Evolutionary conservation across 1,140 invertebrate genomes (phyloP).

Genomic region (Hormaphis cornu): DNA sequence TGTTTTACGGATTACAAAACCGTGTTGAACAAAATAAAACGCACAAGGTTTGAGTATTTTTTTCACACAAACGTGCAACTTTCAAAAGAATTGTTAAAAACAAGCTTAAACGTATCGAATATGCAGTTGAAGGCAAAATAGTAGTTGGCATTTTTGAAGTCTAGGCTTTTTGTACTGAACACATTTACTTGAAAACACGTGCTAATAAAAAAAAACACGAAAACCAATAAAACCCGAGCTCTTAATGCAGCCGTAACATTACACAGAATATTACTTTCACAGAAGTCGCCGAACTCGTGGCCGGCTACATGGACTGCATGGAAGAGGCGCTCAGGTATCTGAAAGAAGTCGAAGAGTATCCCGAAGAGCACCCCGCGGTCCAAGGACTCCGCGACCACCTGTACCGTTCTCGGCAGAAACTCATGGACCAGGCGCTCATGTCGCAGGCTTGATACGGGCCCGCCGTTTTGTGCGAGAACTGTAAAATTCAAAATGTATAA

Average conservation of each 20-base stretch:
- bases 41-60: too few relatives aligned
- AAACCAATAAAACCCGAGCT: too few relatives aligned
- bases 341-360: slow-evolving; percentile 42
- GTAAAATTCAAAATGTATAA: slow-evolving; percentile 6
- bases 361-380: slow-evolving; percentile 42
- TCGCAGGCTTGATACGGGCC: neutral
- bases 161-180: too few relatives aligned
- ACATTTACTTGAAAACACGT: too few relatives aligned
- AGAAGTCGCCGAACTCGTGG: slow-evolving; percentile 37
- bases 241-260: neutral
- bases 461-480: neutral
- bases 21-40: too few relatives aligned
- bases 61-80: too few relatives aligned
- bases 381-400: slow-evolving; percentile 42
- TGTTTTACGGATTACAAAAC: too few relatives aligned
- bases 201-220: too few relatives aligned
- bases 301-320: slow-evolving; percentile 44
- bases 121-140: too few relatives aligned
- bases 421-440: slow-evolving; percentile 34
- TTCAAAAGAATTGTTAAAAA: too few relatives aligned
- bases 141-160: too few relatives aligned
- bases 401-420: slow-evolving; percentile 31
- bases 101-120: too few relatives aligned
- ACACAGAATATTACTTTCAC: neutral
- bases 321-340: slow-evolving; percentile 43